Base-by-base conservation (phyloP, 2,888 invertebrate genomes). In the Exephanes ischioxanthus region DNA sequence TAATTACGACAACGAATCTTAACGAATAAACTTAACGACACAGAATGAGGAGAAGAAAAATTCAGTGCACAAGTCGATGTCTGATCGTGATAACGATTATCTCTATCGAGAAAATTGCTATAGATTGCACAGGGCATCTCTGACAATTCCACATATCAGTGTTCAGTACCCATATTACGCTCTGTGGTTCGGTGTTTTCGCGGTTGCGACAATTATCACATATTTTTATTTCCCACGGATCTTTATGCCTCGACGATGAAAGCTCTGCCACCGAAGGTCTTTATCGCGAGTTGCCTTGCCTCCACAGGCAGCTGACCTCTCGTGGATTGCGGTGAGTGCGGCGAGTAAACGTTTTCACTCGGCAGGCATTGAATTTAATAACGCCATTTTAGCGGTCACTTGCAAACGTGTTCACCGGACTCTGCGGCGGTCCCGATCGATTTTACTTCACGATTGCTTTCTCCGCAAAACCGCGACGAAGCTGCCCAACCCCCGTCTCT, bases 301-400 rank as follows among this genome's bases (percentile, higher is more conserved):
- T 19, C 53, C 66, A 19, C 66, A 16, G 66, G 19, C 51, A 76
- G 30, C 51, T 51, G 67, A 76, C 66, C 76, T 76, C 76, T 67
- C 76, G 53, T 37, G 33, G 51, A 61, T 48, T 66, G 19, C 19
- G 22, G 33, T 41, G 45, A 76, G 48, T 66, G 61, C 66, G 33
- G 53, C 53, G 37, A 37, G 33, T 9, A 66, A 77, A 51, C 77
- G 51, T 67, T 77, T 77, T 67, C 77, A 77, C 67, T 77, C 67
- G 41, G 51, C 53, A 67, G 22, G 53, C 53, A 66, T 77, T 77
- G 53, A 41, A 67, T 77, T 77, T 55, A 53, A 77, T 77, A 55
- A 77, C 67, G 45, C 51, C 67, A 67, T 67, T 66, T 51, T 37
- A 51, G 26, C 22, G 51, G 51, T 37, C 16, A 37, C 33, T 66